Percentiles rank a stretch among this genome's conserved stretches.
Evolutionary conservation across 2,888 invertebrate genomes (phyloP).

Genomic region (Poecilobothrus nobilitatus): DNA sequence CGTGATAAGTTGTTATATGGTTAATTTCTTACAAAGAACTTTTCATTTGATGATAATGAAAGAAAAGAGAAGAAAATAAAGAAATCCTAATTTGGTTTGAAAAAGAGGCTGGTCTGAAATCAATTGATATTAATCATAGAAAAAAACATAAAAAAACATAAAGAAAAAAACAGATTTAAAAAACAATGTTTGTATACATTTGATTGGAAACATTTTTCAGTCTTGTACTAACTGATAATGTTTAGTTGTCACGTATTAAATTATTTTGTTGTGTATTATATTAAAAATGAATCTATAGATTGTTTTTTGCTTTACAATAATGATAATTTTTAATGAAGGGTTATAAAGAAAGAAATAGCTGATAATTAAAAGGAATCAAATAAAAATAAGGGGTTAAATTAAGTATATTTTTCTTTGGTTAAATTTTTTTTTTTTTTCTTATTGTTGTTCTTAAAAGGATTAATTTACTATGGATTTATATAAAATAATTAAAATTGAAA

Average conservation of each 20-base stretch:
- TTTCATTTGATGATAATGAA: not conserved
- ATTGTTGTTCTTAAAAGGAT: too few relatives aligned
- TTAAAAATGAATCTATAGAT: too few relatives aligned
- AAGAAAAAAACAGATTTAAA: not conserved
- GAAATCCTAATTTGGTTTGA: not conserved
- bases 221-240: not conserved
- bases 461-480: too few relatives aligned
- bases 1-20: not conserved
- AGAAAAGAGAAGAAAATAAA: not conserved
- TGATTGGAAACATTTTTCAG: not conserved
- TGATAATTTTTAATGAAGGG: too few relatives aligned
- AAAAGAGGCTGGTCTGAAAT: not conserved
- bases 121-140: constrained; percentile 1
- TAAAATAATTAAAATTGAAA: too few relatives aligned
- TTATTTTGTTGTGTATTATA: not conserved
- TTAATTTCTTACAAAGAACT: not conserved
- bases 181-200: not conserved
- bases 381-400: too few relatives aligned
- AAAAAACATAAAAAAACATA: not conserved
- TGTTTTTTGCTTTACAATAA: too few relatives aligned
- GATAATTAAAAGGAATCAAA: too few relatives aligned
- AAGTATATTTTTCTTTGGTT: too few relatives aligned
- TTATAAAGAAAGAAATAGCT: too few relatives aligned
- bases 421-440: too few relatives aligned
- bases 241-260: not conserved